phyloP scores from a whole-genome alignment of 1,140 invertebrate genomes.

The Cydia pomonella region DNA sequence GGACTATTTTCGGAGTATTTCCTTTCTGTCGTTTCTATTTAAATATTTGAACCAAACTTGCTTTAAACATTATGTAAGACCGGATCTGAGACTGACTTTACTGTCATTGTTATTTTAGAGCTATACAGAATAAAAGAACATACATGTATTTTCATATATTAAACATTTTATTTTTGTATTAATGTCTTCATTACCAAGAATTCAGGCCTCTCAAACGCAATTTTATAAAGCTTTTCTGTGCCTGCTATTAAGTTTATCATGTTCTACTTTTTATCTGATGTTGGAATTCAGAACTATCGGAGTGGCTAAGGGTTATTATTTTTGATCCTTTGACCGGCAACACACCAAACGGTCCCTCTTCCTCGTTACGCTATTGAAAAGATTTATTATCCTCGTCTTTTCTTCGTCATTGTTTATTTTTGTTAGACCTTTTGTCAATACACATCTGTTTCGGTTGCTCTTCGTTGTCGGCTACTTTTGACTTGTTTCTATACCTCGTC shows the following conservation, averaged over 20 bases:
- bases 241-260: neutral
- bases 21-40: conserved; percentile 29
- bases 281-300: neutral
- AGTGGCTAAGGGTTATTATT: conserved; percentile 5
- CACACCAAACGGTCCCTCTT: conserved; percentile 29
- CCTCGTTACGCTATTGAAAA: conserved; percentile 39
- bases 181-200: neutral
- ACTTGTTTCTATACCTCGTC: neutral
- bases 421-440: conserved; percentile 52
- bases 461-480: conserved; percentile 39
- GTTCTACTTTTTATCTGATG: neutral
- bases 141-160: neutral
- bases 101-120: conserved; percentile 14
- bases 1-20: conserved; percentile 11
- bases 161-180: neutral
- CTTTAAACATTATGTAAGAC: conserved; percentile 23
- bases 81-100: neutral
- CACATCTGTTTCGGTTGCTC: conserved; percentile 45
- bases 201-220: neutral
- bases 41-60: conserved; percentile 29
- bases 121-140: neutral
- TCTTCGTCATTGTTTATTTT: conserved; percentile 50
- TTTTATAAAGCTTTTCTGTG: neutral
- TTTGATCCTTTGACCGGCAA: conserved; percentile 31
- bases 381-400: conserved; percentile 48